Conservation (phyloP, 2,888 invertebrate genomes). For the Trilocha varians region DNA sequence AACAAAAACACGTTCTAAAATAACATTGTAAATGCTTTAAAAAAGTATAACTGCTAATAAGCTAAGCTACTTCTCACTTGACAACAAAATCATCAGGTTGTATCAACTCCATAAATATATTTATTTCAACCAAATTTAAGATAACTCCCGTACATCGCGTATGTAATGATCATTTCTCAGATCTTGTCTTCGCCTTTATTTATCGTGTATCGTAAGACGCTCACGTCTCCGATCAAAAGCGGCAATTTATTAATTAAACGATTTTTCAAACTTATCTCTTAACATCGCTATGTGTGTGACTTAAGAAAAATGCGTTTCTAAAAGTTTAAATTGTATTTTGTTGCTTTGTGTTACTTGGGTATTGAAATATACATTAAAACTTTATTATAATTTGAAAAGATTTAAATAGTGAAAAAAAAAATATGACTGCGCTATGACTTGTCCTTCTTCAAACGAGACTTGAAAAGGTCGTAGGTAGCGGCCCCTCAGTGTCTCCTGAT, state of each 20-base stretch:
- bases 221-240: slow-evolving; percentile 48
- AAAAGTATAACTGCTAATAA: too few relatives aligned
- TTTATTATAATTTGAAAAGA: too few relatives aligned
- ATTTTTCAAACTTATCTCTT: slow-evolving; percentile 55
- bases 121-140: neutral
- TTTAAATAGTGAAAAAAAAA: too few relatives aligned
- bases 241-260: slow-evolving; percentile 66
- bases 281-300: slow-evolving; percentile 7
- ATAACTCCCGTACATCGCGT: slow-evolving; percentile 32
- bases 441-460: too few relatives aligned
- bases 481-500: too few relatives aligned
- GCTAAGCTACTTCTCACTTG: too few relatives aligned
- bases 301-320: neutral
- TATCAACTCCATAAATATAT: slow-evolving; percentile 22
- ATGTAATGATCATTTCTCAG: slow-evolving; percentile 52
- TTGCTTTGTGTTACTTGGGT: neutral
- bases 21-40: too few relatives aligned
- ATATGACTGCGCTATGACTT: too few relatives aligned
- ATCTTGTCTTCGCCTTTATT: slow-evolving; percentile 43
- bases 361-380: too few relatives aligned
- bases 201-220: slow-evolving; percentile 26
- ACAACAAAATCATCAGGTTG: too few relatives aligned
- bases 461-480: too few relatives aligned
- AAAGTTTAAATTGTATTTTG: neutral
- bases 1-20: too few relatives aligned